Evolutionary conservation across 2,797 vertebrate genomes (phyloP), one percentile per base, ranked within the genome.

Genomic region (Poeciliopsis presidionis): DNA sequence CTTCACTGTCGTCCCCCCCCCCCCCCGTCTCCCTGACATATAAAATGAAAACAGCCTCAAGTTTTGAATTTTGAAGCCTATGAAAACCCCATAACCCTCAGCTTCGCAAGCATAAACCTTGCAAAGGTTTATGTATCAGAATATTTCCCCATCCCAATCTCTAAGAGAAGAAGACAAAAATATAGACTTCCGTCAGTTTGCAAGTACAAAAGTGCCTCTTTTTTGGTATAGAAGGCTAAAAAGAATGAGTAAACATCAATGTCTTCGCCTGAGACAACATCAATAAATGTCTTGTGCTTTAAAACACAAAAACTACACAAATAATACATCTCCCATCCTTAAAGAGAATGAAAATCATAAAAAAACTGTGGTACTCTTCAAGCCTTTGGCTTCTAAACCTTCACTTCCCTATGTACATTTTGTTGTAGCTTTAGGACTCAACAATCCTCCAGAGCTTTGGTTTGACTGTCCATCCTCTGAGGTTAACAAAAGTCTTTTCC

Each of bases 241-340:
- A 86, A 79, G 67, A 76, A 57, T 70, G 63, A 89, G 88, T 90
- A 92, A 91, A 92, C 88, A 89, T 91, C 80, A 79, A 86, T 51
- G 36, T 90, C 86, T 82, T 87, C 89, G 92, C 91, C 91, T 94
- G 93, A 94, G 93, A 93, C 82, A 92, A 90, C 87, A 90, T 90
- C 2, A 89, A 85, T 91, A 92, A 89, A 90, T 80, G 75, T 78
- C 80, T 83, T 88, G 88, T 93, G 85, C 85, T 92, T 91, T 77
- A 89, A 89, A 88, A 92, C 77, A 91, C 85, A 86, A 91, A 91
- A 86, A 84, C 84, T 90, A 90, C 55, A 93, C 91, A 90, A 93
- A 91, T 87, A 91, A 77, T 83, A 90, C 80, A 85, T 47, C 49
- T 87, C 67, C 86, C 86, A 86, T 92, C 88, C 83, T 87, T 87